Evolutionary conservation across 2,113 vertebrate species (phyloP), one percentile per base, ranked within the genome.

Genomic region (Oceanites oceanicus): DNA sequence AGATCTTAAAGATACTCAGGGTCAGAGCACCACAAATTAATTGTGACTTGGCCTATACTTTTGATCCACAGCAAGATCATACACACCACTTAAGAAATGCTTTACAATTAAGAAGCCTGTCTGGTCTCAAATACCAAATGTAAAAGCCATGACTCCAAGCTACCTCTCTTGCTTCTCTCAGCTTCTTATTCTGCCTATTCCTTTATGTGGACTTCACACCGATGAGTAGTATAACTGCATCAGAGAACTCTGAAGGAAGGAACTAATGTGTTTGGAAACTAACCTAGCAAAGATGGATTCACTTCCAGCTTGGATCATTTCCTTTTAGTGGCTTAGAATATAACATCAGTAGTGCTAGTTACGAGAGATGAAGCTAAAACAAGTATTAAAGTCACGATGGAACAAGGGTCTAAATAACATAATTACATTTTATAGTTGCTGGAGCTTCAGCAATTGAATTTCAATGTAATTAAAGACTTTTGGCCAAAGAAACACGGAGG

Each of bases 381-480:
- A 75, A 72, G 11, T 7, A n/a, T 75, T 70, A 71, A 88, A 81
- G 83, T 55, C n/a, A 77, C 11, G 11, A 94, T 71, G 44, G 52
- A 92, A 78, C 55, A 86, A 74, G 62, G 30, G 38, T 68, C 74
- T 76, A 86, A 97, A 50, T 65, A 92, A 38, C 30, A n/a, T 90
- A 85, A 96, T 91, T 91, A 68, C 29, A 70, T 96, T 94, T 89
- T 17, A 73, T 9, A 91, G 84, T 79, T 86, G 90, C 80, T 96
- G 81, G 45, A 92, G 87, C 75, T 78, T 74, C 63, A 82, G 75
- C 94, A 96, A 94, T 95, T 97, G 73, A 94, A 96, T 94, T 94
- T 67, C 65, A 77, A 91, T 91, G 91, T 91, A 95, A 97, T 97
- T 94, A 94, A 91, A 96, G 88, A 95, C 38, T 68, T 96, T 91